A percentile compares a stretch with the other conserved stretches of the same genome.
Evolutionary conservation across 2,797 vertebrate species (phyloP).

Genomic region (Xenops minutus): DNA sequence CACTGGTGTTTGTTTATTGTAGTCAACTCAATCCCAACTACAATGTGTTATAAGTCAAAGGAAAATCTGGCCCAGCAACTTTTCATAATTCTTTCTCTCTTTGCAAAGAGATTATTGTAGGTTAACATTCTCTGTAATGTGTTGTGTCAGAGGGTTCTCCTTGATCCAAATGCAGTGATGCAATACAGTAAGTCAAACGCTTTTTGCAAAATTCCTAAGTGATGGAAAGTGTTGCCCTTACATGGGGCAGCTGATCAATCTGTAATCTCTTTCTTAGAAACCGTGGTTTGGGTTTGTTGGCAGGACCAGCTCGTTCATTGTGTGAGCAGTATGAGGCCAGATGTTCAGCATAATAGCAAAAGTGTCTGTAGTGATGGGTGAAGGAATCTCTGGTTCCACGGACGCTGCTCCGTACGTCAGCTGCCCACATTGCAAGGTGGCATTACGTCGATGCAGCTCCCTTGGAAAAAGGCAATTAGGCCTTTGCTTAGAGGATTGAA

Average conservation of each 20-base stretch:
- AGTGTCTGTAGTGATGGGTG: rapidly evolving
- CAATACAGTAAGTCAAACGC: not conserved
- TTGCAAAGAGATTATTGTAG: not conserved
- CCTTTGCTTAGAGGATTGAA: conserved; percentile 20
- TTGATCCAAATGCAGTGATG: not conserved
- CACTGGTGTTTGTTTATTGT: not conserved
- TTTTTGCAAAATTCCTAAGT: not conserved
- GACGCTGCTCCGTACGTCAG: not conserved
- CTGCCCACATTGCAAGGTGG: not conserved
- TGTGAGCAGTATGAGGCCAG: not conserved
- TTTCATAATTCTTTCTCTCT: not conserved
- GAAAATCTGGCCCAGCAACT: not conserved
- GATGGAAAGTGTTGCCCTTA: not conserved
- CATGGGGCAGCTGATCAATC: not conserved
- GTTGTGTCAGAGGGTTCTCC: not conserved
- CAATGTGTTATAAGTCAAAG: not conserved
- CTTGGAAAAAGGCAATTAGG: not conserved
- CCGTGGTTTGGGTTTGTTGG: not conserved
- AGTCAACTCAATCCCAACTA: not conserved
- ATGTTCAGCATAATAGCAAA: not conserved
- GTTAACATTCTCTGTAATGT: not conserved
- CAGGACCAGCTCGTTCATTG: not conserved
- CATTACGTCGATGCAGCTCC: not conserved
- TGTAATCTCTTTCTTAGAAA: not conserved
- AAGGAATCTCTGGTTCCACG: not conserved